Evolutionary conservation across 2,888 invertebrate species (phyloP).

Genomic region (Sericinus montela): DNA sequence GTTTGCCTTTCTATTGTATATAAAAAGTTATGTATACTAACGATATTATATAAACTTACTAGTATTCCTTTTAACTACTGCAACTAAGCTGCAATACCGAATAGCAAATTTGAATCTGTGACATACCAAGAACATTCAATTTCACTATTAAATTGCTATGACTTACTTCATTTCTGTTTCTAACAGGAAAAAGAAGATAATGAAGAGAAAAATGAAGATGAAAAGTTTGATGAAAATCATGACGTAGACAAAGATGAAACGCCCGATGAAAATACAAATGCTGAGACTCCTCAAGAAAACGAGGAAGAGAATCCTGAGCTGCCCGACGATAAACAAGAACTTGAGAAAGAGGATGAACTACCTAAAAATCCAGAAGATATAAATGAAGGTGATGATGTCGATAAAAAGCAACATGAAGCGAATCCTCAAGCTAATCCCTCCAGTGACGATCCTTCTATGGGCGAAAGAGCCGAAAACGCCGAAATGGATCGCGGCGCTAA

Average conservation of each 20-base stretch:
- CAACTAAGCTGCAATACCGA: too few species aligned
- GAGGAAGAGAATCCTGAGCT: constrained; percentile 42
- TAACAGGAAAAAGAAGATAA: constrained; percentile 42
- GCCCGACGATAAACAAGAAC: constrained; percentile 37
- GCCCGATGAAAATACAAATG: constrained; percentile 38
- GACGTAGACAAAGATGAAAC: constrained; percentile 27
- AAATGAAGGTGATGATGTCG: constrained; percentile 59
- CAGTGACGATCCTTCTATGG: constrained; percentile 65
- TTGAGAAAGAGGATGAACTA: constrained; percentile 47
- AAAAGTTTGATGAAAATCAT: constrained; percentile 68
- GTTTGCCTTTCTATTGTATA: too few species aligned
- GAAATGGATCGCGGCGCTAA: constrained; percentile 64
- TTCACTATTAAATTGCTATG: too few species aligned
- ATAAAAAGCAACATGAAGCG: constrained; percentile 63
- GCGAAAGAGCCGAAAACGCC: constrained; percentile 72
- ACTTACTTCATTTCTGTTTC: too few species aligned
- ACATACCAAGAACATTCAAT: too few species aligned
- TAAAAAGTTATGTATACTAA: too few species aligned
- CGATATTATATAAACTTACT: too few species aligned
- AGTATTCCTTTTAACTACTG: too few species aligned
- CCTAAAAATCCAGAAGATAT: constrained; percentile 64
- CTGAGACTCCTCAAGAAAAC: constrained; percentile 45
- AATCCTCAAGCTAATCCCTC: constrained; percentile 75
- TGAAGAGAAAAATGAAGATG: constrained; percentile 49
- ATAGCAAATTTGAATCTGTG: too few species aligned